Base-by-base conservation (phyloP, 2,113 vertebrate species). In the Clinocottus analis region DNA sequence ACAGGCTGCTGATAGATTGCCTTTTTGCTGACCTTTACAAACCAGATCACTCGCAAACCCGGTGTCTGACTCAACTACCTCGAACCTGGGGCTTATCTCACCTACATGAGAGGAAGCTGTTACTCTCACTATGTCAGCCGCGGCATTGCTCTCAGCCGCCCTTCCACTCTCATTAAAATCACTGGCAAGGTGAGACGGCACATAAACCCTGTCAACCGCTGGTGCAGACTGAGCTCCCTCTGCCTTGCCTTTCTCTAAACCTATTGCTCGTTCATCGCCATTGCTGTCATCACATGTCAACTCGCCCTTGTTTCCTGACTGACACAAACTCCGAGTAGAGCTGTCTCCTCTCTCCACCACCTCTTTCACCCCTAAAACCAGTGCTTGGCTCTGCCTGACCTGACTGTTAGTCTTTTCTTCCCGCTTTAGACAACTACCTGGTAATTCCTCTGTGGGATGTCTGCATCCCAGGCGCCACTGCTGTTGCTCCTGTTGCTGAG, bases 401-500 rank as follows among this genome's bases (percentile, higher is more conserved):
- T 80, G 65, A 73, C 31, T 55, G 3, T 41, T 58, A 17, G 37
- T 60, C 27, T 59, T 66, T 85, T 70, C 64, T 53, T 23, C 68
- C n/a, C 27, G 58, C 63, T 77, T 67, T 67, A 58, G 39, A 67
- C 63, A 41, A 33, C 45, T 75, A 80, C 41, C 75, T 85, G 82
- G 86, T 70, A 82, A 31, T 35, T 75, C 77, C 70, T 90, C 87
- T 79, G 85, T 56, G 69, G 60, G 56, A 45, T 63, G 71, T 68
- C 72, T 90, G 63, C 74, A 79, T 76, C 25, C 72, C 55, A 79
- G 79, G 70, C 29, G 23, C 60, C 80, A 56, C 13, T 89, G 62
- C 82, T 77, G 81, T 66, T 83, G 51, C 64, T 90, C 65, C 80
- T 84, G 85, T 86, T 86, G 86, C 74, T 80, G 82, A 83, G 82